These are phyloP conservation scores for Teleiodes luculella DNA, from an alignment of 2,888 invertebrate species.

Conservation along the genomic window DNA sequence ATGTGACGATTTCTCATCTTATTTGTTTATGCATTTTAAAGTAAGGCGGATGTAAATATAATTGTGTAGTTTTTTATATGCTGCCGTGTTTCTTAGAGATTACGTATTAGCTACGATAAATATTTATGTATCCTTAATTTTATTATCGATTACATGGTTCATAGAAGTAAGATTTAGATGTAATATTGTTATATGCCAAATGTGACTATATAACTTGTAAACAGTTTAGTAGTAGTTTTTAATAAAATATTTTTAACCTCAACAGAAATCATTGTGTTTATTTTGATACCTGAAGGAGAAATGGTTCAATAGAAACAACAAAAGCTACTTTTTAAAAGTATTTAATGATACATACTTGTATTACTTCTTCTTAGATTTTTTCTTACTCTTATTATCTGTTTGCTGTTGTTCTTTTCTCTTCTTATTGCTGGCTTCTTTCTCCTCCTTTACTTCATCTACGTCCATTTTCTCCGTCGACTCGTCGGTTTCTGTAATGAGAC, in stretches of 20 bases:
- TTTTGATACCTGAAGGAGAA: neutral
- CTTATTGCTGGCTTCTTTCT: constrained; percentile 16
- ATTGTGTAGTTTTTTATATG: neutral
- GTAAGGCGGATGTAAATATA: neutral
- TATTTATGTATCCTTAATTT: neutral
- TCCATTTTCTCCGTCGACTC: constrained; percentile 35
- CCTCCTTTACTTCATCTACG: constrained; percentile 28
- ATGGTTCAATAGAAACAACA: constrained; percentile 7
- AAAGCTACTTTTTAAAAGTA: neutral
- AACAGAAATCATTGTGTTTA: no score
- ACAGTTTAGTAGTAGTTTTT: neutral
- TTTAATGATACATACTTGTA: constrained; percentile 29
- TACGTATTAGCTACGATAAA: constrained; percentile 1
- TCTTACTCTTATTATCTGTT: constrained; percentile 37
- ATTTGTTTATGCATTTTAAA: neutral
- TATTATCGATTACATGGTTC: neutral
- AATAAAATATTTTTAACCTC: no score
- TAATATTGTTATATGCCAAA: constrained; percentile 8
- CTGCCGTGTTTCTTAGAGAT: neutral
- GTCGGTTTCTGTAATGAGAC: constrained; percentile 18
- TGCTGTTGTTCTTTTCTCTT: constrained; percentile 37
- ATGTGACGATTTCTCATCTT: no score
- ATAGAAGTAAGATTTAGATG: neutral
- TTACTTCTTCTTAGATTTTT: constrained; percentile 31
- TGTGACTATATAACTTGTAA: constrained; percentile 5